Evolutionary conservation across 1,140 invertebrate species (phyloP).

Genomic region (Stenopsyche tienmushanensis): DNA sequence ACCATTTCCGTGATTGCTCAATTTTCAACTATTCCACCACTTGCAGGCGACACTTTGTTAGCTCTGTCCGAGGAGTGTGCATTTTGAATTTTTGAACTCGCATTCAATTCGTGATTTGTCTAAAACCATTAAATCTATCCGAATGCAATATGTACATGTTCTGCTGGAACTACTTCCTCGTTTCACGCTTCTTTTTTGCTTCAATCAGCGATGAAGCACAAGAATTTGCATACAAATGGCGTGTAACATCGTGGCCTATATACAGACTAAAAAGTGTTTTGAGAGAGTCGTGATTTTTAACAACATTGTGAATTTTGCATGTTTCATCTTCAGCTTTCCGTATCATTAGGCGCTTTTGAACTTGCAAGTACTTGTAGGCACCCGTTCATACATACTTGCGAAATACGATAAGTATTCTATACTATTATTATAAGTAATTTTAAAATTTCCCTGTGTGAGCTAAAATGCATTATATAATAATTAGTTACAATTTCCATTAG

Average conservation of each 20-base stretch:
- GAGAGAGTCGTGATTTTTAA: constrained; percentile 3
- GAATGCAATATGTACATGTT: constrained; percentile 16
- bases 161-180: constrained; percentile 24
- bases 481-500: too few relatives aligned
- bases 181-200: constrained; percentile 32
- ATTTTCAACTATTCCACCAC: too few relatives aligned
- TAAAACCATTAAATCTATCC: too few relatives aligned
- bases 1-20: not conserved
- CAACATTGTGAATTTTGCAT: not conserved
- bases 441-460: too few relatives aligned
- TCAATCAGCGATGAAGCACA: constrained; percentile 21
- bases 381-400: too few relatives aligned
- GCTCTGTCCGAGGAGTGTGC: too few relatives aligned
- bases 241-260: constrained; percentile 32
- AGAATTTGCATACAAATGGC: constrained; percentile 35
- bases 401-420: too few relatives aligned
- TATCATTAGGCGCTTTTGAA: not conserved
- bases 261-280: constrained; percentile 16
- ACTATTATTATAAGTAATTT: too few relatives aligned
- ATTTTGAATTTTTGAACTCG: too few relatives aligned
- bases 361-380: not conserved
- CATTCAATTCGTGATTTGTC: not conserved
- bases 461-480: too few relatives aligned
- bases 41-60: too few relatives aligned
- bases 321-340: not conserved